Evolutionary conservation across 2,888 invertebrate genomes (phyloP).

Genomic region (Parnassius orleans): DNA sequence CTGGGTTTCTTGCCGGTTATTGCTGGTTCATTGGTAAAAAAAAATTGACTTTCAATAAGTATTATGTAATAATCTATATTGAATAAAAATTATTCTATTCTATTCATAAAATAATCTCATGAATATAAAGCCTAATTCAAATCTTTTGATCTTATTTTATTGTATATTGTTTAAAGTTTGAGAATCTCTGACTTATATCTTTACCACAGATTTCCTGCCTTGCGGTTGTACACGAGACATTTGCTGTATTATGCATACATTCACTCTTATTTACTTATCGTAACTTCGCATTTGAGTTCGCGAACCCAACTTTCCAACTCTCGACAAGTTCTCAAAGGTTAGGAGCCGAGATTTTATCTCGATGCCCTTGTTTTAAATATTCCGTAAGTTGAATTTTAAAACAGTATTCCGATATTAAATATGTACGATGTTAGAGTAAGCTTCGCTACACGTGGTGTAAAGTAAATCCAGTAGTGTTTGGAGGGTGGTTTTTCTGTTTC

Average conservation of each 20-base stretch:
- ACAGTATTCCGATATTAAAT: slow-evolving; percentile 11
- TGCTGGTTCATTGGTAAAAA: no score
- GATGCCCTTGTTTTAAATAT: slow-evolving; percentile 21
- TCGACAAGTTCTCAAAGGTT: slow-evolving; percentile 20
- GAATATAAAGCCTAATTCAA: no score
- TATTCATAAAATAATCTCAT: no score
- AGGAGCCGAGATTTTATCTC: slow-evolving; percentile 25
- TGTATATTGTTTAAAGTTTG: slow-evolving; percentile 1
- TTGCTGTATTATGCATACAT: slow-evolving; percentile 10
- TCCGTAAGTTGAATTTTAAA: slow-evolving; percentile 17
- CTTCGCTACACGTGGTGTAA: slow-evolving; percentile 1
- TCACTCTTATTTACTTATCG: slow-evolving; percentile 24
- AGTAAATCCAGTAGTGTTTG: no score
- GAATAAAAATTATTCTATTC: no score
- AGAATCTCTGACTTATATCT: not conserved
- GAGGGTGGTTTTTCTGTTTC: no score
- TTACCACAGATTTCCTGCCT: not conserved
- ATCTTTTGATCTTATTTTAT: no score
- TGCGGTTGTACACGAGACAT: slow-evolving; percentile 1
- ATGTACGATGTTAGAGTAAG: slow-evolving; percentile 12
- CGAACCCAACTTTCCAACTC: slow-evolving; percentile 14
- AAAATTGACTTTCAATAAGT: no score
- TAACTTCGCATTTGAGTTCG: slow-evolving; percentile 20
- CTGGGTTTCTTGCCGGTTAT: no score
- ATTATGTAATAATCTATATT: no score